phyloP scores from a whole-genome alignment of 2,888 invertebrate genomes.

The Carcina quercana region DNA sequence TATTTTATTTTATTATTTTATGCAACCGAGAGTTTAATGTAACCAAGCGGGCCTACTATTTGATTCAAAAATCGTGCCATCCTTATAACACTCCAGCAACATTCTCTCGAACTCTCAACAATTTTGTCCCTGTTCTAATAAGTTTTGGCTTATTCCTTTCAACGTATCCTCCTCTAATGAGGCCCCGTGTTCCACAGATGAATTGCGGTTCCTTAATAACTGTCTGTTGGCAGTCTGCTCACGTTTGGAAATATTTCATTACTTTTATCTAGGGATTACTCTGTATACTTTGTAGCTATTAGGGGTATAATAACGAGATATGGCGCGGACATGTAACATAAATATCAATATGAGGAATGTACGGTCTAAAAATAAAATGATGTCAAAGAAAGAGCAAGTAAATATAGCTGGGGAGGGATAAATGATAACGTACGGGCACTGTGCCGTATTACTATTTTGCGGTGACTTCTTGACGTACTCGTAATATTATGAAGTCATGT shows the following conservation, averaged over 20 bases:
- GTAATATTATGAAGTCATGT: too few relatives aligned
- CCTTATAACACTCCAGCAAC: too few relatives aligned
- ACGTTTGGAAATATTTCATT: conserved; percentile 11
- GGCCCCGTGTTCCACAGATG: conserved; percentile 8
- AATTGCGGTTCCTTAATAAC: conserved; percentile 12
- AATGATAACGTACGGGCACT: too few relatives aligned
- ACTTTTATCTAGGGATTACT: conserved; percentile 9
- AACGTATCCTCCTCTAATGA: conserved; percentile 16
- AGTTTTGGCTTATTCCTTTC: conserved; percentile 31
- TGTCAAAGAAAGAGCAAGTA: not conserved
- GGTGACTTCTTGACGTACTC: too few relatives aligned
- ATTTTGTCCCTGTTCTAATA: conserved; percentile 29
- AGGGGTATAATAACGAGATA: not conserved
- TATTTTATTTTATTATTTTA: too few relatives aligned
- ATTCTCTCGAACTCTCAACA: too few relatives aligned
- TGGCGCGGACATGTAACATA: not conserved
- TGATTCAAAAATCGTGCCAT: too few relatives aligned
- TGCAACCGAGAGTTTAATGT: too few relatives aligned
- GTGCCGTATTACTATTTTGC: too few relatives aligned
- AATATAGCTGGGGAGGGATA: too few relatives aligned
- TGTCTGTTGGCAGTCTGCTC: conserved; percentile 4
- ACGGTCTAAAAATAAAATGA: not conserved
- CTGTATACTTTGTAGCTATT: not conserved
- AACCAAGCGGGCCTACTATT: too few relatives aligned
- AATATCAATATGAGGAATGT: not conserved